These are phyloP conservation scores for Dicranocentrus wangi DNA, from an alignment of 2,888 invertebrate genomes.

Conservation along the genomic window DNA sequence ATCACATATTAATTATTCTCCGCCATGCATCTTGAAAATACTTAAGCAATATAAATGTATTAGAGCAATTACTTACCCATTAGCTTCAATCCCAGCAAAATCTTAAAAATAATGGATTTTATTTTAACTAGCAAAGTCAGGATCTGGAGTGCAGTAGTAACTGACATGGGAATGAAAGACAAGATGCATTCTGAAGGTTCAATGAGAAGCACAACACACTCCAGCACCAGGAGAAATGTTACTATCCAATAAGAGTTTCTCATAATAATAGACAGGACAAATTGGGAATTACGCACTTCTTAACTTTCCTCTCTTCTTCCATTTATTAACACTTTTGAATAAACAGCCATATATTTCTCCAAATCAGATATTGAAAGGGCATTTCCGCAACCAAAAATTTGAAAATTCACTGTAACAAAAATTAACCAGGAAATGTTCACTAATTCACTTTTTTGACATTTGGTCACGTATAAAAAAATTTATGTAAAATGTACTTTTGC, in stretches of 20 bases:
- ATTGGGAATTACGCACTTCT: too few relatives aligned
- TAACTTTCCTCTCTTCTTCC: conserved; percentile 9
- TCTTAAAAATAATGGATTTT: conserved; percentile 69
- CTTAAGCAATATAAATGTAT: too few relatives aligned
- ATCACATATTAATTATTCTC: too few relatives aligned
- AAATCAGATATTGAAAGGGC: too few relatives aligned
- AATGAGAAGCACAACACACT: conserved; percentile 59
- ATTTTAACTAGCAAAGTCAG: conserved; percentile 69
- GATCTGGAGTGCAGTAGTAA: conserved; percentile 68
- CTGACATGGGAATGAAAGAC: conserved; percentile 65
- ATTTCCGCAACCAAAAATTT: too few relatives aligned
- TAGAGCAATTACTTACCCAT: conserved; percentile 68
- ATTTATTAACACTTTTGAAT: conserved; percentile 3
- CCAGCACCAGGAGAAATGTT: conserved; percentile 63
- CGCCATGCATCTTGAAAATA: not conserved
- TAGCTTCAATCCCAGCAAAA: conserved; percentile 66
- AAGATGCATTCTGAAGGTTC: conserved; percentile 62
- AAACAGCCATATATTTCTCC: too few relatives aligned
- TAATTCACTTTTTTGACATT: conserved; percentile 7
- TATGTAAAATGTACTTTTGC: too few relatives aligned
- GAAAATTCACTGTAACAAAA: too few relatives aligned
- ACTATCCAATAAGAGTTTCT: conserved; percentile 60
- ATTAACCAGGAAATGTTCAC: conserved; percentile 18
- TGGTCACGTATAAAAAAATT: not conserved
- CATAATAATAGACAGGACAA: conserved; percentile 56